phyloP scores from a whole-genome alignment of 2,797 vertebrate genomes.

The Alosa sapidissima region DNA sequence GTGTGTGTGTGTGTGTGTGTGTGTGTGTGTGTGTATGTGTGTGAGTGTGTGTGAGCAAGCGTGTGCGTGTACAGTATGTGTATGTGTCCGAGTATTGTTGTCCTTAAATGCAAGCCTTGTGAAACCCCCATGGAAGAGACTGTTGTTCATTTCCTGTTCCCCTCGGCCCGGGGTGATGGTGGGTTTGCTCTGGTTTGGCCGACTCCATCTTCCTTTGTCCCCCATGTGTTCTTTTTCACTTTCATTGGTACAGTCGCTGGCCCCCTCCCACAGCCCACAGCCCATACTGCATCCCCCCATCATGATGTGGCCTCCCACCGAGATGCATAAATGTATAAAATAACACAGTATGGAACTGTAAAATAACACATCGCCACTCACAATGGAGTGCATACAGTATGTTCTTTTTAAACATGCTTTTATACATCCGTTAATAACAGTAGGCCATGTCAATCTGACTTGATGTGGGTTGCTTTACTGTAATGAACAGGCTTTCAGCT shows the following conservation, averaged over 20 bases:
- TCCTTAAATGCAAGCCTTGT: neutral
- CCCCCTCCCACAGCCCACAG: neutral
- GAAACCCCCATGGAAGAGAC: neutral
- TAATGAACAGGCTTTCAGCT: neutral
- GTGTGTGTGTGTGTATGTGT: neutral
- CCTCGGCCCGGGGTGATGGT: neutral
- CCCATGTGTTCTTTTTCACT: neutral
- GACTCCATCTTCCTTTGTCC: neutral
- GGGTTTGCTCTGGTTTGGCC: neutral
- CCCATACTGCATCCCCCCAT: neutral
- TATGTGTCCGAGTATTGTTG: neutral
- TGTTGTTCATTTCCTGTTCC: slow-evolving; percentile 1
- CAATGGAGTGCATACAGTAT: neutral
- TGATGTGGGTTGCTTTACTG: neutral
- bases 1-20: neutral
- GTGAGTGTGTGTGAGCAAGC: neutral
- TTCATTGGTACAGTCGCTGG: neutral
- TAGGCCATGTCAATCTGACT: neutral
- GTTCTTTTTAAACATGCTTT: neutral
- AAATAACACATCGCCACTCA: neutral
- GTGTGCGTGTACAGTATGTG: neutral
- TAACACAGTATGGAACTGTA: too few relatives aligned
- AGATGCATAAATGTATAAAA: too few relatives aligned
- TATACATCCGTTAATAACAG: neutral
- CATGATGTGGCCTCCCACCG: neutral